Base-by-base conservation (phyloP, 1,140 invertebrate species). In the Ostrea edulis region DNA sequence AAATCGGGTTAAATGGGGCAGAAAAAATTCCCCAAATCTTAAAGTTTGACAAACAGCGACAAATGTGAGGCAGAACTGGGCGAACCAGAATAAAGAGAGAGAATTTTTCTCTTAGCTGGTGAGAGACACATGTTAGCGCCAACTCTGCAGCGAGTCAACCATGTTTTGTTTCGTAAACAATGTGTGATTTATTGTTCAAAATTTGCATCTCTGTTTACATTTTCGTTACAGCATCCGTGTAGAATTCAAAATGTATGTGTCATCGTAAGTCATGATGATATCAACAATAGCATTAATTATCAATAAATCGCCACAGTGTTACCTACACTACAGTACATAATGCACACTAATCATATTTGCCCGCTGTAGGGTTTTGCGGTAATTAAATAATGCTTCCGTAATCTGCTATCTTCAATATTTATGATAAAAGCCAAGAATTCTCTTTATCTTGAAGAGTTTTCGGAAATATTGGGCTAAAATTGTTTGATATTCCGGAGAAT, bases 341-440 rank as follows among this genome's bases (percentile, higher is more conserved):
- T 29, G 29, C 25, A 29, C 68, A 77, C 68, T 77, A 77, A 77
- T 77, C 29, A 77, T 77, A 77, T 77, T 77, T 29, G 29, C 12
- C 29, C 25, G 68, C 29, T 77, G 22, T 35, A 35, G 68, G 25
- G 25, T 77, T 77, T 25, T 25, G 11, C 9, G 22, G 29, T 77
- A 77, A 77, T 77, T 77, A 29, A 14, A 77, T 77, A 77, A 77
- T 25, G 14, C 29, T 77, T 77, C 68, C 68, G 68, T 29, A 25
- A 29, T 77, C 68, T 77, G 29, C 25, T 25, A 77, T 77, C 68
- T 29, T 12, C 11, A 77, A 77, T 77, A 29, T 22, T 77, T 8
- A 77, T 25, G 68, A 77, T 77, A 44, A 77, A 77, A 77, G 68
- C 35, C 68, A 35, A 7, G 29, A 22, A 77, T 12, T 77, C 68